phyloP scores from a whole-genome alignment of 2,888 invertebrate genomes.

The Thumatha senex region DNA sequence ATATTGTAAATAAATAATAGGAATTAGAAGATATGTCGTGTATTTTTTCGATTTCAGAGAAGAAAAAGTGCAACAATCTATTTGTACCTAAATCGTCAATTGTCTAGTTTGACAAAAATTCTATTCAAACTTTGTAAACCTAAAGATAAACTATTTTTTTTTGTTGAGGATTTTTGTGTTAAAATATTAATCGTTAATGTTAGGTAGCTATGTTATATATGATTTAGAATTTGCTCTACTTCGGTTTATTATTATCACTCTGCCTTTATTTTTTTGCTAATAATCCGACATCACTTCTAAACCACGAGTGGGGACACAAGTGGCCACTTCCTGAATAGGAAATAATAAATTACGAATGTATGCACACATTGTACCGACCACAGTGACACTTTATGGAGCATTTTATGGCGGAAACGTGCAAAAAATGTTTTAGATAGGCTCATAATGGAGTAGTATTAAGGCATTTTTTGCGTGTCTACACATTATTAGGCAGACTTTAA shows the following conservation, averaged over 20 bases:
- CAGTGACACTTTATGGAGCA: conserved; percentile 28
- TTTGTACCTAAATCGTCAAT: not conserved
- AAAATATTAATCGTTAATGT: too few species aligned
- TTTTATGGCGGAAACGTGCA: conserved; percentile 40
- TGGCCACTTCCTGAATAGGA: conserved; percentile 36
- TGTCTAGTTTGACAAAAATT: not conserved
- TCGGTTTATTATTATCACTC: not conserved
- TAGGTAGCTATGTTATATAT: too few species aligned
- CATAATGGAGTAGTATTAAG: conserved; percentile 24
- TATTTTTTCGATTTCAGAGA: not conserved
- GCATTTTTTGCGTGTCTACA: conserved; percentile 27
- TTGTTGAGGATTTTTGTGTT: too few species aligned
- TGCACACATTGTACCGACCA: conserved; percentile 19
- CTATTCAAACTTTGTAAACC: not conserved
- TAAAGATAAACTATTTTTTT: too few species aligned
- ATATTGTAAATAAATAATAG: conserved; percentile 5
- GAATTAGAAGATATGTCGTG: not conserved
- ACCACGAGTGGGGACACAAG: conserved; percentile 20
- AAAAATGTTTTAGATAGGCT: conserved; percentile 31
- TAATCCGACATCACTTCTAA: not conserved
- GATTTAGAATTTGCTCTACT: too few species aligned
- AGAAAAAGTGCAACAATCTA: not conserved
- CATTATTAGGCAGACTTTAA: conserved; percentile 14
- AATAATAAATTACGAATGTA: conserved; percentile 38
- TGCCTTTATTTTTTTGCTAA: conserved; percentile 5